Conservation (phyloP, 2,888 invertebrate species). For the Cephus pulcher region DNA sequence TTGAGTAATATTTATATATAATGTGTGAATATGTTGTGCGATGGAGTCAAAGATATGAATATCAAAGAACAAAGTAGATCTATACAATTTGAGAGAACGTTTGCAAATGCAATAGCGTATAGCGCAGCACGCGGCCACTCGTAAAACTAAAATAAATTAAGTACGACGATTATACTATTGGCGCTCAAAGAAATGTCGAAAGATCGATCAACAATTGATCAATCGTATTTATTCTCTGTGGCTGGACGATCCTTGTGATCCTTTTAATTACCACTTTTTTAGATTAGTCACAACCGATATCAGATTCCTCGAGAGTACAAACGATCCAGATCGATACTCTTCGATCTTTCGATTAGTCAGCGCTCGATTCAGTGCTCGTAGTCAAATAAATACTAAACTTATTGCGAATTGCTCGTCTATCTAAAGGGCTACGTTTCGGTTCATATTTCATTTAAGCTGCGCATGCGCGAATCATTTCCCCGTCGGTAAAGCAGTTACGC, state of each 20-base stretch:
- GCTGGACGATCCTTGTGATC: not conserved
- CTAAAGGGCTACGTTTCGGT: conserved; percentile 31
- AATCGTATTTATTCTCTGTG: not conserved
- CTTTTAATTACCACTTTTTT: not conserved
- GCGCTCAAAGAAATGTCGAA: conserved; percentile 26
- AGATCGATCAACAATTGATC: not conserved
- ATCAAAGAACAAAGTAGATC: not conserved
- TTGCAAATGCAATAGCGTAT: not conserved
- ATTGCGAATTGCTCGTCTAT: conserved; percentile 50
- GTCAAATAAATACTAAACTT: conserved; percentile 47
- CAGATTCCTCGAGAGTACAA: not conserved
- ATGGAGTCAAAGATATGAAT: not conserved
- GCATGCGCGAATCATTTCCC: not conserved
- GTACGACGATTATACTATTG: conserved; percentile 54
- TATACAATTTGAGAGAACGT: not conserved
- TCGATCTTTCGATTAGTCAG: not conserved
- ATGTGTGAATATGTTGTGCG: not conserved
- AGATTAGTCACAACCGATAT: not conserved
- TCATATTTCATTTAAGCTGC: not conserved
- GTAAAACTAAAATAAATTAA: conserved; percentile 54
- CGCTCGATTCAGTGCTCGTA: not conserved
- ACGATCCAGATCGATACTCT: not conserved
- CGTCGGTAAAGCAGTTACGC: not conserved
- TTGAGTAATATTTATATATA: not conserved
- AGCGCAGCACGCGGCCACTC: not conserved